Conservation (phyloP, 2,888 invertebrate species). For the Chydorus sphaericus region DNA sequence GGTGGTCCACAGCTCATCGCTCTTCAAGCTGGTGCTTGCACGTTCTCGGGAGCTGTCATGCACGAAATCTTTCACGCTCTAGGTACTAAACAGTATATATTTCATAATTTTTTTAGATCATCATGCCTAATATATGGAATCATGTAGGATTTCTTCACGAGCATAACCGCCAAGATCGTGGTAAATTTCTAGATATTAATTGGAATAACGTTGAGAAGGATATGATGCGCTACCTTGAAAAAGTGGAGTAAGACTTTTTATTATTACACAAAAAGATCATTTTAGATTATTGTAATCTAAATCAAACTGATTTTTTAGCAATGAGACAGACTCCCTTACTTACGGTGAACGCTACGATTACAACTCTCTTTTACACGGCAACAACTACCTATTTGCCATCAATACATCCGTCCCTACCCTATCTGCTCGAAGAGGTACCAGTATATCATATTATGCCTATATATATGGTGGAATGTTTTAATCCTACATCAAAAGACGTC, state of each 20-base stretch:
- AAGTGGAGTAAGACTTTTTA: conserved; percentile 12
- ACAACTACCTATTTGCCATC: conserved; percentile 15
- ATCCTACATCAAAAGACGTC: too few relatives aligned
- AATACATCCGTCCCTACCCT: neutral
- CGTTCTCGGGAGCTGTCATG: conserved; percentile 18
- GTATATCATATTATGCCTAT: too few relatives aligned
- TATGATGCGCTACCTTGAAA: conserved; percentile 8
- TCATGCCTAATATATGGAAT: neutral
- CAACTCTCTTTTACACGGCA: conserved; percentile 19
- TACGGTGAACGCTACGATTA: conserved; percentile 18
- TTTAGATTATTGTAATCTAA: neutral
- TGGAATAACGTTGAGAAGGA: conserved; percentile 20
- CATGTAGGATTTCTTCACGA: conserved; percentile 21
- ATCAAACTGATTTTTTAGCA: neutral
- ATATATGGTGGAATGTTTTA: too few relatives aligned
- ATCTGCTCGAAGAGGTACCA: too few relatives aligned
- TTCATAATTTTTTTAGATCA: neutral
- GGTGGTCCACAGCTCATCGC: conserved; percentile 20
- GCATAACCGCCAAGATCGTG: conserved; percentile 22
- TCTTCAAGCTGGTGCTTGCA: conserved; percentile 6
- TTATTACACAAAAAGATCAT: neutral
- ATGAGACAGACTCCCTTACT: neutral
- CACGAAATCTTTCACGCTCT: conserved; percentile 21
- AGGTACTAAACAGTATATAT: neutral
- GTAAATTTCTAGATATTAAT: conserved; percentile 19